A percentile compares a stretch with the other conserved stretches of the same genome.
Evolutionary conservation across 2,113 vertebrate genomes (phyloP).

Genomic region (Phalacrocorax pelagicus): DNA sequence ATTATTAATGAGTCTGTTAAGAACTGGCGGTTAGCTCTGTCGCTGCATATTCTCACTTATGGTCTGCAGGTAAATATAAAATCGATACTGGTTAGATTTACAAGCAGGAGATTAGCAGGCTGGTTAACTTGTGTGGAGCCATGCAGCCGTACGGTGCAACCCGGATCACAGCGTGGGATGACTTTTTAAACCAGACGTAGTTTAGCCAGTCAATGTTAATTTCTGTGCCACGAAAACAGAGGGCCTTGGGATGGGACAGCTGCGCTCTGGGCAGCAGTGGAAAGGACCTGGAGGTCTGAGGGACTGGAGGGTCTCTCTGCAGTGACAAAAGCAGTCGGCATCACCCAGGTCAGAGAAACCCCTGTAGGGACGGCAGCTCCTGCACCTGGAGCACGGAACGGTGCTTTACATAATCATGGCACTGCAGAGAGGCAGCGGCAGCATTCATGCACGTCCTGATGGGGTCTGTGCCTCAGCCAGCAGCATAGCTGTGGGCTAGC

Average conservation of each 20-base stretch:
- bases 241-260: fast-evolving
- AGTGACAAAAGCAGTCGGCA: background rate
- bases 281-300: background rate
- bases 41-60: fast-evolving
- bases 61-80: background rate
- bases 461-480: background rate
- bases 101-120: background rate
- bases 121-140: fast-evolving
- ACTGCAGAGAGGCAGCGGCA: background rate
- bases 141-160: background rate
- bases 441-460: background rate
- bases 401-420: no score
- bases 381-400: background rate
- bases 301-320: background rate
- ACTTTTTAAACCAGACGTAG: background rate
- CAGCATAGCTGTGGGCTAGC: background rate
- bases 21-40: background rate
- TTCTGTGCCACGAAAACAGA: background rate
- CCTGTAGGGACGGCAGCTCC: fast-evolving
- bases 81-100: background rate
- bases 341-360: background rate
- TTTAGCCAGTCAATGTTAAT: background rate
- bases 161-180: fast-evolving
- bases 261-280: background rate
- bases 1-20: background rate